phyloP scores from a whole-genome alignment of 2,797 vertebrate genomes.

The Chromobotia macracanthus region DNA sequence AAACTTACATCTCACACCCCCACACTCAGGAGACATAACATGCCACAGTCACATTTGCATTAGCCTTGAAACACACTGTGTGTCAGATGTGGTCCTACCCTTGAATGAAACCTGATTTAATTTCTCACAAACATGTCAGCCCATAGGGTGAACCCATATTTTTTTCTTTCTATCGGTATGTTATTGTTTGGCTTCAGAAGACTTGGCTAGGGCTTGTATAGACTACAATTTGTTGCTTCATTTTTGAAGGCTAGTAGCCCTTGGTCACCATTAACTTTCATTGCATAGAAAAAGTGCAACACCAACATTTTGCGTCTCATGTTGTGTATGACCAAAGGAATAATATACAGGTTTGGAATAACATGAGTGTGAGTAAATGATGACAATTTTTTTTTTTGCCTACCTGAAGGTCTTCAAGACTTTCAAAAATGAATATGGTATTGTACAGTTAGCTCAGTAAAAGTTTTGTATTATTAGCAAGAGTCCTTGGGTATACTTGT shows the following conservation, averaged over 20 bases:
- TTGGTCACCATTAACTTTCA: no score
- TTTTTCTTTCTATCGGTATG: not conserved
- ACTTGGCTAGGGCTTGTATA: not conserved
- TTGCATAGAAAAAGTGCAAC: no score
- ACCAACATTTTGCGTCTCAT: no score
- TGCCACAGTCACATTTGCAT: slow-evolving; percentile 11
- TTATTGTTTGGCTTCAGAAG: no score
- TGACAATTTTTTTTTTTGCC: not conserved
- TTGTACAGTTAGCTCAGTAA: slow-evolving; percentile 31
- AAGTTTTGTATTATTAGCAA: slow-evolving; percentile 44
- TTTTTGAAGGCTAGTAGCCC: no score
- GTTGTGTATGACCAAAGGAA: no score
- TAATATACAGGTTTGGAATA: no score
- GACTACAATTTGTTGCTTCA: no score
- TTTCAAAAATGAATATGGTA: slow-evolving; percentile 3
- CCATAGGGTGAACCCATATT: not conserved
- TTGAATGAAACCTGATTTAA: not conserved
- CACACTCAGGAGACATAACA: slow-evolving; percentile 33
- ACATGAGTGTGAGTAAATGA: no score
- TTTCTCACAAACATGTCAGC: not conserved
- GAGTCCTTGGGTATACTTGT: slow-evolving; percentile 21
- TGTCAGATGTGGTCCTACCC: slow-evolving; percentile 24
- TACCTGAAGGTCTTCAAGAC: slow-evolving; percentile 39
- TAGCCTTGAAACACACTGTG: slow-evolving; percentile 12
- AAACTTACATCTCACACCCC: slow-evolving; percentile 9